Conservation (phyloP, 2,888 invertebrate species). For the Folsomia manolachei region DNA sequence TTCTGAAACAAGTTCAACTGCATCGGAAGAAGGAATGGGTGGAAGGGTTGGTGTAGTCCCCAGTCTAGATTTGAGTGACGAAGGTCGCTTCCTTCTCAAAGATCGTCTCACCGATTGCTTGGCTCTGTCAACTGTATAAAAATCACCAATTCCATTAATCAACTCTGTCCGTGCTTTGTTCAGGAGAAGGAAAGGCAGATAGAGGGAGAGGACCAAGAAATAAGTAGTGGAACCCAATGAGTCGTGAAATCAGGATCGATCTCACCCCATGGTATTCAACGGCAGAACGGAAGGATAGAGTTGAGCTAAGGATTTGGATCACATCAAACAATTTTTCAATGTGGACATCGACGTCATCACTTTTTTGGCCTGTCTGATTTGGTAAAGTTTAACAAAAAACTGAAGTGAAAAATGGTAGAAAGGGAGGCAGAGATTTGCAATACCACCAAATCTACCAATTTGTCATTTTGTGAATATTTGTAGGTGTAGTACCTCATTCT, state of each 20-base stretch:
- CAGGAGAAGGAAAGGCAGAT: too few relatives aligned
- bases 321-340: neutral
- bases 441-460: too few relatives aligned
- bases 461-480: too few relatives aligned
- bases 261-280: neutral
- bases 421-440: too few relatives aligned
- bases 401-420: too few relatives aligned
- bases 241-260: slow-evolving; percentile 13
- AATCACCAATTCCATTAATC: slow-evolving; percentile 34
- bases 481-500: too few relatives aligned
- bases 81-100: slow-evolving; percentile 41
- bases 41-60: slow-evolving; percentile 29
- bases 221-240: too few relatives aligned
- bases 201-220: too few relatives aligned
- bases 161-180: slow-evolving; percentile 8
- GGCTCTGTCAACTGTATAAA: slow-evolving; percentile 66
- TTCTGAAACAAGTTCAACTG: slow-evolving; percentile 29
- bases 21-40: slow-evolving; percentile 35
- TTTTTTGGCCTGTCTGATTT: neutral
- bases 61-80: slow-evolving; percentile 36
- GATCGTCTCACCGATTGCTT: slow-evolving; percentile 55
- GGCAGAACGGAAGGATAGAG: neutral
- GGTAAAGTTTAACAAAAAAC: too few relatives aligned
- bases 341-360: neutral
- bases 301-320: too few relatives aligned